These are phyloP conservation scores for Allacma fusca DNA, from an alignment of 2,888 invertebrate genomes.

Conservation along the genomic window DNA sequence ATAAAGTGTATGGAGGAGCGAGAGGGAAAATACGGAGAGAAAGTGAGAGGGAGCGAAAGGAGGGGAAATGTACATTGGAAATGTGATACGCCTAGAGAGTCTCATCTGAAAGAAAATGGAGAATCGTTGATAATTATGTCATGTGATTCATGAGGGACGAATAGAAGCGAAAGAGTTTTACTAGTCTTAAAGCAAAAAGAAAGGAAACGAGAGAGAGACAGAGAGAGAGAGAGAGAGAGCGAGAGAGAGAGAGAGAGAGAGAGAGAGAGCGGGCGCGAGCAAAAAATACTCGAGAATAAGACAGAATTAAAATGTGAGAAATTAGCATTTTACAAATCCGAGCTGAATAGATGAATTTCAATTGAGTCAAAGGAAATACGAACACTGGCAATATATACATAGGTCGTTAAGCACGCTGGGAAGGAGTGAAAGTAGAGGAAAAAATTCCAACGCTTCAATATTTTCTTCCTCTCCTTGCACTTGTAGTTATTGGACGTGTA, in stretches of 20 bases:
- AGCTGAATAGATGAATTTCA: constrained; percentile 30
- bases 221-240: not conserved
- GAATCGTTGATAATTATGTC: constrained; percentile 11
- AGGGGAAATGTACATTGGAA: constrained; percentile 3
- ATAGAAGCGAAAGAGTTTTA: not conserved
- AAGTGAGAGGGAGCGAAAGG: not conserved
- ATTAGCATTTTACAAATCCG: constrained; percentile 24
- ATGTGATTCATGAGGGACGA: constrained; percentile 11
- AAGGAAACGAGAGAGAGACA: not conserved
- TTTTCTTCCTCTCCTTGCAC: not conserved
- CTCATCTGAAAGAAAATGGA: constrained; percentile 12
- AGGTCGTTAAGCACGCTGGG: constrained; percentile 31
- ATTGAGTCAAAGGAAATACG: not conserved
- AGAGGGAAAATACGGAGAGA: not conserved
- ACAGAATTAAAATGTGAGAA: constrained; percentile 20
- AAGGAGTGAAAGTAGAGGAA: constrained; percentile 28
- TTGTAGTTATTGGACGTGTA: no score
- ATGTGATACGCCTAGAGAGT: constrained; percentile 1
- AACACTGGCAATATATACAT: not conserved
- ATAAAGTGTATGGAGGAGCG: not conserved
- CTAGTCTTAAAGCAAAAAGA: not conserved
- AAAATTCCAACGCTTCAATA: not conserved
- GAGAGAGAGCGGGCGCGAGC: not conserved
- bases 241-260: not conserved
- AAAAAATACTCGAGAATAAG: not conserved